Base-by-base conservation (phyloP, 2,888 invertebrate genomes). In the Trichogramma dendrolimi region DNA sequence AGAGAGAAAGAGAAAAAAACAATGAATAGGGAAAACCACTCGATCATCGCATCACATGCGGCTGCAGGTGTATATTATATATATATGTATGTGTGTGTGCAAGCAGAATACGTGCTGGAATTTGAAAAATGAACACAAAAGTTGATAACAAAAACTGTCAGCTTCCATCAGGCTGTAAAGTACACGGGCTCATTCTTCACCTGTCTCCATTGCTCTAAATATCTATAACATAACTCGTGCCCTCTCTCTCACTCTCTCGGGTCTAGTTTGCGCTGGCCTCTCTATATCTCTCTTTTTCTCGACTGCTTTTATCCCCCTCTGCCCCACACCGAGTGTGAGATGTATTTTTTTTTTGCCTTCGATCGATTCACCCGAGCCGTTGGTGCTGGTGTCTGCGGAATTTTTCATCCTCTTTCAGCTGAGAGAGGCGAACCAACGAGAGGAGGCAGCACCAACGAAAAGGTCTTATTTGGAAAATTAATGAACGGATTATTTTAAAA, bases 401-500 rank as follows among this genome's bases (percentile, higher is more conserved):
- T 14, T 14, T 14, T 14, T 14, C 14, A 14, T 14, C 14, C 14
- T 14, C 14, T 14, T 14, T 14, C 14, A 14, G 14, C 14, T 14
- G 14, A 14, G 46, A 38, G 42, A 50, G 40, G 7, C 11, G 46
- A 43, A 6, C 39, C 27, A 14, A 14, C 14, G 14, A 14, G 14
- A 14, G 2, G 14, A 14, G 14, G 14, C 14, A 14, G 14, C 14
- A 14, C 14, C 39, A 11, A 41, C 51, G 39, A 55, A 57, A 58
- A 62, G 56, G 53, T 52, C 46, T 42, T 14, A 14, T 56, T 8
- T 6, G 46, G 53, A 38, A 63, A 60, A 60, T 60, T 63, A 63
- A 63, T 63, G 60, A 60, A 60, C 39, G 55, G 49, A 6, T 14
- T 53, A 63, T 60, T 63, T 62, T 63, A 43, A 46, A 57, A 60